A percentile compares a stretch with the other conserved stretches of the same genome.
These are phyloP conservation scores for Phyllotreta striolata DNA, from an alignment of 2,888 invertebrate species.

Conservation along the genomic window DNA sequence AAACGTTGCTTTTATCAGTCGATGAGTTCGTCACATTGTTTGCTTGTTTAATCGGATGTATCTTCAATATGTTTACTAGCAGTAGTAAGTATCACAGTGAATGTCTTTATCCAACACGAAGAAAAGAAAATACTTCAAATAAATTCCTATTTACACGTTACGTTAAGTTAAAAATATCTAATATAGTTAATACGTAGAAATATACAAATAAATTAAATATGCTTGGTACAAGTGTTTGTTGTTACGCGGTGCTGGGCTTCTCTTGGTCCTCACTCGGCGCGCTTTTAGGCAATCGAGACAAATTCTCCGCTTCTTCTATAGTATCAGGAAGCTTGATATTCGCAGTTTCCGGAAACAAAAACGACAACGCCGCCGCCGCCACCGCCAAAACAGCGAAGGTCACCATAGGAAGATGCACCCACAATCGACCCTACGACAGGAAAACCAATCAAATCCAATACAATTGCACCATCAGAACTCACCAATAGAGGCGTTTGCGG, in stretches of 20 bases:
- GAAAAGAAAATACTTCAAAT: no score
- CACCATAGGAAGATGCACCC: slow-evolving; percentile 67
- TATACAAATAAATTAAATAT: no score
- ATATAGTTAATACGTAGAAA: no score
- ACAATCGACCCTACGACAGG: slow-evolving; percentile 57
- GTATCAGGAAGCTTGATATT: slow-evolving; percentile 74
- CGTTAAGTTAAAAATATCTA: no score
- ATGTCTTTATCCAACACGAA: no score
- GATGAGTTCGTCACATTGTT: no score
- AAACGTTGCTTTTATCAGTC: no score
- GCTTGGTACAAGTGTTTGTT: no score
- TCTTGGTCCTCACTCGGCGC: background rate
- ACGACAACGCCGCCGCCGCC: slow-evolving; percentile 68
- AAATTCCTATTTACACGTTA: no score
- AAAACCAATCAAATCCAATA: background rate
- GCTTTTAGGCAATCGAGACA: slow-evolving; percentile 41
- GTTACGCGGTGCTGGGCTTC: background rate
- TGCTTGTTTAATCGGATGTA: no score
- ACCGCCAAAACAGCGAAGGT: slow-evolving; percentile 71
- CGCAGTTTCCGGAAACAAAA: slow-evolving; percentile 75
- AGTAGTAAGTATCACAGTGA: no score
- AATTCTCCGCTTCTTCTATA: slow-evolving; percentile 71
- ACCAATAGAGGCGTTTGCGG: slow-evolving; percentile 75
- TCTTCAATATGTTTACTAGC: no score
- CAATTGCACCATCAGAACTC: slow-evolving; percentile 50